Conservation (phyloP, 2,797 vertebrate species). For the Nannoperca australis region DNA sequence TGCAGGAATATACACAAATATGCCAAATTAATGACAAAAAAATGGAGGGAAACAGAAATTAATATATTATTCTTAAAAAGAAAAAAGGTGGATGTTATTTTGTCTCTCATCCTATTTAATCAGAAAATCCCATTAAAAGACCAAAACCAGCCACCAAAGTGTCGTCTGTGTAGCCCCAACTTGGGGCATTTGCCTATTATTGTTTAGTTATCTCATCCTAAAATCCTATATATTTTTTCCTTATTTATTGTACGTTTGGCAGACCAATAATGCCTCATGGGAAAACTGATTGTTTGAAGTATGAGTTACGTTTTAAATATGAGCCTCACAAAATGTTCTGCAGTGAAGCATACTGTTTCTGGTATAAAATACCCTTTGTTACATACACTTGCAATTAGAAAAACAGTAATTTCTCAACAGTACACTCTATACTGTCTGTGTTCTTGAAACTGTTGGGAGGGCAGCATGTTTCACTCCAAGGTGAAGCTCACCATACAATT, state of each 20-base stretch:
- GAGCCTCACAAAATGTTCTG: constrained; percentile 11
- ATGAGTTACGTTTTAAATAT: not conserved
- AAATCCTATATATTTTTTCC: not conserved
- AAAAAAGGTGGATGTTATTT: not conserved
- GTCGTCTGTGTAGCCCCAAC: not conserved
- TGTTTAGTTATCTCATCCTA: not conserved
- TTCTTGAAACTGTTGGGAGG: constrained; percentile 3
- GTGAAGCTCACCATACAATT: constrained; percentile 1
- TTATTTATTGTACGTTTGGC: constrained; percentile 1
- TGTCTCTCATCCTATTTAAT: constrained; percentile 1
- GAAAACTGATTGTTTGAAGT: not conserved
- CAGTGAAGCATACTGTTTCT: constrained; percentile 5
- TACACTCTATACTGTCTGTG: constrained; percentile 5
- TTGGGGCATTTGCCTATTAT: not conserved
- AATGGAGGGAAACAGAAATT: not conserved
- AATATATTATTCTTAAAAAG: not conserved
- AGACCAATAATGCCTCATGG: not conserved
- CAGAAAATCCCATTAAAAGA: constrained; percentile 3
- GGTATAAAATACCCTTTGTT: constrained; percentile 24
- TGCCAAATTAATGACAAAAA: not conserved
- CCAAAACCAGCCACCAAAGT: not conserved
- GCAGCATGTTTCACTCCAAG: constrained; percentile 4
- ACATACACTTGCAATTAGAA: constrained; percentile 11
- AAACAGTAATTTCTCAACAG: constrained; percentile 1
- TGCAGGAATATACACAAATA: not conserved